Evolutionary conservation across 1,140 invertebrate genomes (phyloP), one percentile per base, ranked within the genome.

Genomic region (Caenorhabditis briggsae): DNA sequence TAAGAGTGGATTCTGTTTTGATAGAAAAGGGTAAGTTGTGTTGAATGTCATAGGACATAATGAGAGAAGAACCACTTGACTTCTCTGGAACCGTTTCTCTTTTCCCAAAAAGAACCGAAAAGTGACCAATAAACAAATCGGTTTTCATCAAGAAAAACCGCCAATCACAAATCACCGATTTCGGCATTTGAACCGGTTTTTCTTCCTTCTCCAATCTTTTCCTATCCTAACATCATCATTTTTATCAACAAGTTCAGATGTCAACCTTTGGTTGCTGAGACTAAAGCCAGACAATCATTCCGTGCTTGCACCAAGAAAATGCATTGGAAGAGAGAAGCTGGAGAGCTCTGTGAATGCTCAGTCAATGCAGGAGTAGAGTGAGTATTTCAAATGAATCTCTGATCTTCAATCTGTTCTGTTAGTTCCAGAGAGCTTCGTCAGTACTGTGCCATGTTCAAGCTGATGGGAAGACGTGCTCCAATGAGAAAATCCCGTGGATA

Each of bases 401-500:
- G 48, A 59, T 43, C 78, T 83, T 25, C 82, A 83, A 46, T 50
- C 14, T 46, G 33, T 58, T 83, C 43, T 82, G 41, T 48, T 41
- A 58, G 43, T 87, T 88, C 48, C 84, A 88, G 88, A 78, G 87
- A 86, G 14, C 82, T 88, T 20, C 65, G 82, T 59, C 88, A 88
- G 46, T 88, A 88, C 70, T 88, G 88, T 46, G 70, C 88, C n/a
- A 88, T 88, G 88, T 88, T 88, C 65, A 84, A 82, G 16, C 56
- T 88, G 65, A 88, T 88, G 88, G 83, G 86, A 78, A 78, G 70
- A 50, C 70, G 70, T 53, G 70, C 70, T 78, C 70, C 70, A 53
- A 50, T 78, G 70, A 78, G 70, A 78, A 78, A 78, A 20, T 78
- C 70, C 12, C 70, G 70, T 50, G 70, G 70, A 78, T 78, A 78